Conservation (phyloP, 1,140 invertebrate genomes). For the Pseudoatta argentina region DNA sequence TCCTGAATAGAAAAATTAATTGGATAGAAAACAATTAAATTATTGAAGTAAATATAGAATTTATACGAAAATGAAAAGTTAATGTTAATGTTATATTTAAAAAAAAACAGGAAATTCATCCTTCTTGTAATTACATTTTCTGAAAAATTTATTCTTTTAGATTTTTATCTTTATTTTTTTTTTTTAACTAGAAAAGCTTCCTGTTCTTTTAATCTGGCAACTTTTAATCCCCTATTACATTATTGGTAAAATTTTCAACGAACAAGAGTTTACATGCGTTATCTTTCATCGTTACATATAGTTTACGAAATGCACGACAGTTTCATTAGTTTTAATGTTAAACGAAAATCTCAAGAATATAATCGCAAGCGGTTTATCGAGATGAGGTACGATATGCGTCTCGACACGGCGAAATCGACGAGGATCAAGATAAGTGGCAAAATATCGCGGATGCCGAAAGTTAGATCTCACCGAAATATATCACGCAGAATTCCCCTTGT, state of each 20-base stretch:
- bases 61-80: not conserved
- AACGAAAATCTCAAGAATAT: not conserved
- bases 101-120: not conserved
- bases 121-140: not conserved
- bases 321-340: conserved; percentile 17
- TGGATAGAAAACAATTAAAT: not conserved
- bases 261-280: not conserved
- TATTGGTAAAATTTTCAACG: not conserved
- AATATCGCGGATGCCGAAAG: conserved; percentile 21
- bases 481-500: conserved; percentile 29
- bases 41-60: not conserved
- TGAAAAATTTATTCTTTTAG: not conserved
- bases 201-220: not conserved
- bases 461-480: conserved; percentile 55
- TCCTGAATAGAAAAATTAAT: not conserved
- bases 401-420: not conserved
- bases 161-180: not conserved
- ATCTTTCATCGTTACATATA: not conserved
- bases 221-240: not conserved
- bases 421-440: conserved; percentile 29
- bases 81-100: not conserved
- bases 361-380: conserved; percentile 17
- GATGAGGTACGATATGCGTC: conserved; percentile 32
- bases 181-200: not conserved
- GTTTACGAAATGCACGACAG: not conserved